These are phyloP conservation scores for Pyrocoelia pectoralis DNA, from an alignment of 2,888 invertebrate species.

Conservation along the genomic window DNA sequence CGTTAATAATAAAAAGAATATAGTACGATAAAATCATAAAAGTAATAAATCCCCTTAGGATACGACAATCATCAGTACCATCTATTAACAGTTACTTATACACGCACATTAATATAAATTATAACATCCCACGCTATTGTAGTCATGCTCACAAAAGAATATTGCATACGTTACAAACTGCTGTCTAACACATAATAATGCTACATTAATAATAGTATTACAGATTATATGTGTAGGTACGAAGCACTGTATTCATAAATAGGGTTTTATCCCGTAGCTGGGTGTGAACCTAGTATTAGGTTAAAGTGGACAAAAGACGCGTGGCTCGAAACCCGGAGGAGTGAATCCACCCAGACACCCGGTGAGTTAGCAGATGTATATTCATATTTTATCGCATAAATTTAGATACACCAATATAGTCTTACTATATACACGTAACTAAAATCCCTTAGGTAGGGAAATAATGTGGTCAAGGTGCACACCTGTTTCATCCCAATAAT, in stretches of 20 bases:
- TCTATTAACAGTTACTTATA: conserved; percentile 11
- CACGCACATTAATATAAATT: conserved; percentile 20
- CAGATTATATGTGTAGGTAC: conserved; percentile 35
- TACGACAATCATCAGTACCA: neutral
- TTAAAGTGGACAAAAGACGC: conserved; percentile 32
- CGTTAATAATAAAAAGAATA: no score
- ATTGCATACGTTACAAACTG: conserved; percentile 25
- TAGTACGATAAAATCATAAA: no score
- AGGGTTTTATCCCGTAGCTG: conserved; percentile 24
- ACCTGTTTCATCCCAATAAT: no score
- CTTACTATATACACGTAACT: no score
- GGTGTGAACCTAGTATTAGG: conserved; percentile 37
- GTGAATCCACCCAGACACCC: conserved; percentile 22
- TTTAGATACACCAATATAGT: neutral
- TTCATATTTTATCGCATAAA: conserved; percentile 4
- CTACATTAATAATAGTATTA: conserved; percentile 28
- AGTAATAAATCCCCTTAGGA: neutral
- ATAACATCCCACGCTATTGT: conserved; percentile 21
- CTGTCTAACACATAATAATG: conserved; percentile 20
- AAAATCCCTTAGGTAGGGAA: no score
- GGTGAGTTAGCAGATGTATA: conserved; percentile 26
- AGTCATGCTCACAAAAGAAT: conserved; percentile 22
- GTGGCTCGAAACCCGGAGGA: conserved; percentile 31
- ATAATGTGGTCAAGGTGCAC: no score
- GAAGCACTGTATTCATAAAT: conserved; percentile 32